Percentiles rank a stretch among this genome's conserved stretches.
phyloP scores from a whole-genome alignment of 2,888 invertebrate genomes.

The Myopa tessellatipennis region DNA sequence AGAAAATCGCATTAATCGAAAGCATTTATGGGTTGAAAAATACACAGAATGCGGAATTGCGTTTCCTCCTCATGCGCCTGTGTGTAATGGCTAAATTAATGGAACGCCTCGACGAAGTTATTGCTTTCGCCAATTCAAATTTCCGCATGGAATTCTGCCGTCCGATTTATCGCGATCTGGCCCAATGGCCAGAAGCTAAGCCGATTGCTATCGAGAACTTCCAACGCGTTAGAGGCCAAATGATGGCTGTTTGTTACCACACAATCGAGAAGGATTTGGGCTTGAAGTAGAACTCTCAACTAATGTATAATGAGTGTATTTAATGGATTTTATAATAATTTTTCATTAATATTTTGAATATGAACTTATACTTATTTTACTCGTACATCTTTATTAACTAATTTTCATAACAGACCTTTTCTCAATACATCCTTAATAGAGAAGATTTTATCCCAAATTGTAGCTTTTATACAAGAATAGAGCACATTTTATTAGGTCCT shows the following conservation, averaged over 20 bases:
- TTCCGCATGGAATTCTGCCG: slow-evolving; percentile 93
- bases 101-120: slow-evolving; percentile 74
- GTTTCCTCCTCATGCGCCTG: slow-evolving; percentile 81
- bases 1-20: slow-evolving; percentile 72
- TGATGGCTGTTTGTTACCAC: slow-evolving; percentile 87
- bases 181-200: slow-evolving; percentile 80
- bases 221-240: slow-evolving; percentile 74
- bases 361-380: too few relatives aligned
- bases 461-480: too few relatives aligned
- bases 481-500: too few relatives aligned
- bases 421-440: too few relatives aligned
- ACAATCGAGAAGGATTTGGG: slow-evolving; percentile 80
- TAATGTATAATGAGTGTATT: background rate
- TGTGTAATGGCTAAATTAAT: slow-evolving; percentile 80
- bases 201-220: slow-evolving; percentile 79
- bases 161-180: slow-evolving; percentile 87
- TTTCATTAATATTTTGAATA: too few relatives aligned
- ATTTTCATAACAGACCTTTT: too few relatives aligned
- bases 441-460: too few relatives aligned
- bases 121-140: slow-evolving; percentile 83
- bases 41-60: slow-evolving; percentile 83
- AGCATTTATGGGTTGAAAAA: slow-evolving; percentile 74
- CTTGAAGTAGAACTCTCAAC: slow-evolving; percentile 52
- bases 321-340: too few relatives aligned
- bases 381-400: too few relatives aligned